Base-by-base conservation (phyloP, 2,888 invertebrate species). In the Eueremaeus valkanovi region DNA sequence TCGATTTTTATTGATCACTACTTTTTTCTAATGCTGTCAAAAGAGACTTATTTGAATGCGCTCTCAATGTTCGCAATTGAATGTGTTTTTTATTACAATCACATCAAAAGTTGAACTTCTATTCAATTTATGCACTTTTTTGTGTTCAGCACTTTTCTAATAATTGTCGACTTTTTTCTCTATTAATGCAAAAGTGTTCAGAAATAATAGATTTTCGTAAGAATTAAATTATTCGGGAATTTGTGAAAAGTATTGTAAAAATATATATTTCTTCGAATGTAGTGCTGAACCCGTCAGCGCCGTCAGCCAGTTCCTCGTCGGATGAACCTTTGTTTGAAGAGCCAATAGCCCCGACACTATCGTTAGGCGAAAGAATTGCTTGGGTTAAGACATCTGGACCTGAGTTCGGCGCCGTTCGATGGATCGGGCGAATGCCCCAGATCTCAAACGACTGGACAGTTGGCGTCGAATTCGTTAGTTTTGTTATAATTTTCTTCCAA, bases 391-490 rank as follows among this genome's bases (percentile, higher is more conserved):
- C 83, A 75, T 73, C 79, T 49, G 83, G 83, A 8, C 82, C 83
- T 3, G 83, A 85, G 75, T 79, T 79, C 75, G 85, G 84, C 16
- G 81, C 81, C 3, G 83, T 85, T 3, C 81, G 82, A 63, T 85
- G 84, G 84, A 82, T 85, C 58, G 85, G 85, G 0, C 78, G 79
- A 9, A 80, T 85, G 72, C 83, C 84, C 18, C 83, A 83, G 70
- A 66, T 80, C n/a, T 81, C 82, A 40, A 74, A 78, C 21, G 80
- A 79, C 27, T 81, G 82, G 76, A 84, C 84, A 63, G 84, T 85
- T 61, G 85, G 85, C 11, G 83, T 85, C 0, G 84, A 85, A 80
- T 85, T 85, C 82, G 85, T 85, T 80, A 82, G 85, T 78, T 24
- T 6, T 33, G 3, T 18, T 9, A n/a, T n/a, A n/a, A n/a, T n/a